Base-by-base conservation (phyloP, 1,140 invertebrate genomes). In the Leptopilina clavipes region DNA sequence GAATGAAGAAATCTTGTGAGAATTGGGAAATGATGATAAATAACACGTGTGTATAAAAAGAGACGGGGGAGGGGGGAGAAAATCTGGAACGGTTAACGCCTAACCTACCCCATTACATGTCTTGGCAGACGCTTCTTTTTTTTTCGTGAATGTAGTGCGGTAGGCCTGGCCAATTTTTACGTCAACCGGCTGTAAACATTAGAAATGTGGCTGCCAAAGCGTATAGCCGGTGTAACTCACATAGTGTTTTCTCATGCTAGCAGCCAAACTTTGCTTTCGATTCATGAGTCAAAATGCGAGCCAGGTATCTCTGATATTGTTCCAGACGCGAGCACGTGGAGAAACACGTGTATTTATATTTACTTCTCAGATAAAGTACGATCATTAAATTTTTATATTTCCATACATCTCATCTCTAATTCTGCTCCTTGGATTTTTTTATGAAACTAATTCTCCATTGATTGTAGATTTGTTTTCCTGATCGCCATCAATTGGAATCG, bases 81-180 rank as follows among this genome's bases (percentile, higher is more conserved):
- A 79, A 79, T 19, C 84, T 84, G 80, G 81, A 85, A 80, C 83
- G 80, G 85, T 85, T 88, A 87, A 87, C 48, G n/a, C 48, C 48
- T 52, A 52, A 52, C 48, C 48, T 52, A 52, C 48, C 86, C 86
- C 86, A 88, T 83, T 85, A 85, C 83, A 88, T 84, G 80, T 86
- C 83, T 89, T 88, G 86, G 87, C 87, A 90, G 72, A 81, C 17
- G 71, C 72, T 79, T 76, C 84, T 85, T 86, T 85, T 84, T 81
- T 81, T 40, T 9, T 40, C 37, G 9, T 77, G 75, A 54, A 70
- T 82, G 19, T 76, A 73, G 82, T 83, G 74, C 74, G 73, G 80
- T 87, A 86, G 86, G 85, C 83, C 75, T 80, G 72, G 86, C 86
- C 88, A 89, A 89, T 88, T 88, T 90, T 88, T 88, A 82, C 82